Conservation (phyloP, 2,888 invertebrate genomes). For the Sepiola atlantica region DNA sequence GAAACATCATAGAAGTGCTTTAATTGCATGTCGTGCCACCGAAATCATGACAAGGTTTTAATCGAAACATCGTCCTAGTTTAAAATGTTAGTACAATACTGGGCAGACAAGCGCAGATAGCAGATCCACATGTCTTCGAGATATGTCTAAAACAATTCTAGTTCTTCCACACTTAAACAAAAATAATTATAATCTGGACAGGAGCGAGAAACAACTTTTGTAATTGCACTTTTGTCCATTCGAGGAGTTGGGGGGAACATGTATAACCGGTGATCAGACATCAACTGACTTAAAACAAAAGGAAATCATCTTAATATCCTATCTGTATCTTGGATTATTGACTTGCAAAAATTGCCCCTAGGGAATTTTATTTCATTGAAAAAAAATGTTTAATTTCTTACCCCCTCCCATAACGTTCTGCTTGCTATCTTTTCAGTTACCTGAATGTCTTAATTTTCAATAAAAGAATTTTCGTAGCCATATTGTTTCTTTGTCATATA, state of each 20-base stretch:
- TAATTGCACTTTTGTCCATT: neutral
- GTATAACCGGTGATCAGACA: neutral
- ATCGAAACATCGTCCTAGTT: neutral
- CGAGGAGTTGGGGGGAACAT: neutral
- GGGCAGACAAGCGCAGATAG: neutral
- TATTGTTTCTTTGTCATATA: neutral
- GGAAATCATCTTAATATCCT: conserved; percentile 32
- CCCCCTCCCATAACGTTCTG: neutral
- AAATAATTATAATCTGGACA: neutral
- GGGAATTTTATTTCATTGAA: conserved; percentile 18
- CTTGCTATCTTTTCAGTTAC: neutral
- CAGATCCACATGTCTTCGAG: neutral
- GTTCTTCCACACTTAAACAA: neutral
- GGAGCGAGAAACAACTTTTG: neutral
- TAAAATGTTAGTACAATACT: neutral
- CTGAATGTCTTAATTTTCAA: conserved; percentile 32
- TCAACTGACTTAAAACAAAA: conserved; percentile 32
- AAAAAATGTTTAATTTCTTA: neutral
- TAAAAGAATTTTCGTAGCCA: conserved; percentile 10
- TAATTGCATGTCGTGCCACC: neutral
- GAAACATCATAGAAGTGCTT: neutral
- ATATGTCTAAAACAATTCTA: neutral
- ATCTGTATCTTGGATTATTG: conserved; percentile 32
- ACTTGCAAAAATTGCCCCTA: conserved; percentile 18
- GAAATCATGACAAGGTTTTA: neutral